Base-by-base conservation (phyloP, 1,140 invertebrate genomes). In the Mya arenaria region DNA sequence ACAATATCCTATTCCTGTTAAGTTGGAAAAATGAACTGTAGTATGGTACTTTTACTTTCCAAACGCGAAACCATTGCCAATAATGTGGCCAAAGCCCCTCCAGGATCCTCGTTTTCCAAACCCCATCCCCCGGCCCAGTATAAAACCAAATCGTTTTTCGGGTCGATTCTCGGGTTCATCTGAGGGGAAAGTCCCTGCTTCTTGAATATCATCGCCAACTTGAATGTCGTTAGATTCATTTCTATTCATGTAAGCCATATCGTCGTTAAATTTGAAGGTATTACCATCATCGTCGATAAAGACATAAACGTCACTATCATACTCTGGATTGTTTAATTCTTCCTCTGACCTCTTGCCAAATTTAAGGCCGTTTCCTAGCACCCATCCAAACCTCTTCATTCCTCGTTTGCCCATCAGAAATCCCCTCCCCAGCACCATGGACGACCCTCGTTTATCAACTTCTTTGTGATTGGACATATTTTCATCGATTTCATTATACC, bases 1-100 rank as follows among this genome's bases (percentile, higher is more conserved):
- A n/a, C n/a, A n/a, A n/a, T n/a, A n/a, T n/a, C n/a, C n/a, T n/a
- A n/a, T n/a, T n/a, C n/a, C n/a, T n/a, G n/a, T n/a, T n/a, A n/a
- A n/a, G n/a, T n/a, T n/a, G n/a, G n/a, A n/a, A n/a, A n/a, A n/a
- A n/a, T n/a, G n/a, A n/a, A n/a, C n/a, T n/a, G n/a, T n/a, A n/a
- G n/a, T n/a, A n/a, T n/a, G n/a, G n/a, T n/a, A n/a, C n/a, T 52
- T 52, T 75, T 48, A 75, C 48, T 75, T 75, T 30, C 73, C 73
- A 39, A 63, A 75, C 17, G 73, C 10, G 34, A 75, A 75, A 0
- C 73, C 73, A 41, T 48, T 37, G 19, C 73, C 73, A 32, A 75
- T 36, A 41, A 75, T 52, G 52, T 75, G 73, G 17, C 73, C 73
- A 63, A 63, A 75, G 28, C 56, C 36, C 52, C 48, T 75, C 34